Evolutionary conservation across 2,888 invertebrate genomes (phyloP), one percentile per base, ranked within the genome.

Genomic region (Meiosimyza decipiens): DNA sequence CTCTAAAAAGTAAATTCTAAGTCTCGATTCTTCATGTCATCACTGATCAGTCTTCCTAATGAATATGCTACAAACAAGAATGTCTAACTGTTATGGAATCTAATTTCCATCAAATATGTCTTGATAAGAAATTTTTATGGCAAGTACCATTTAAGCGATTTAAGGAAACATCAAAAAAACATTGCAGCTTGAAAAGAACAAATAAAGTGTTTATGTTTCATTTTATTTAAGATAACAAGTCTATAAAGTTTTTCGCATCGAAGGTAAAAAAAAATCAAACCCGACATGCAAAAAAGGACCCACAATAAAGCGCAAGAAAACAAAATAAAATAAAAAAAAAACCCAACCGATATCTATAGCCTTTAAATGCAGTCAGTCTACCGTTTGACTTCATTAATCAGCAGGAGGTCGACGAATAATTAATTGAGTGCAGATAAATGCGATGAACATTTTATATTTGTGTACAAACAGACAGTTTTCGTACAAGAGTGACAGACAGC

Each of bases 371-470:
- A 67, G 9, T 40, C 40, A 40, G 55, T 73, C 75, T 74, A 75
- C 74, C 76, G 75, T 77, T 77, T 78, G 78, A 77, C 76, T 77
- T 76, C 76, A 77, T 78, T 78, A 78, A 78, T 76, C 78, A 75
- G 77, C 77, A 77, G 78, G 78, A 76, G 78, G 78, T 76, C 77
- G 71, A 40, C 72, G 76, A 75, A 75, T 75, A 78, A 77, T 78
- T 76, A 78, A 78, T 76, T 77, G 76, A 73, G 76, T 74, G 74
- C 71, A 76, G 78, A 77, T 78, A 77, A 77, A 75, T 69, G 76
- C 71, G 71, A 59, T 70, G 64, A 73, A 71, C 73, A 67, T 59
- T 73, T 75, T 67, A 72, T 71, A 33, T 59, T 69, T 68, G 64
- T 69, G 72, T 59, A 67, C 72, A 72, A 60, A 67, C 72, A 59